Conservation (phyloP, 2,888 invertebrate species). For the Pyrochroa serraticornis region DNA sequence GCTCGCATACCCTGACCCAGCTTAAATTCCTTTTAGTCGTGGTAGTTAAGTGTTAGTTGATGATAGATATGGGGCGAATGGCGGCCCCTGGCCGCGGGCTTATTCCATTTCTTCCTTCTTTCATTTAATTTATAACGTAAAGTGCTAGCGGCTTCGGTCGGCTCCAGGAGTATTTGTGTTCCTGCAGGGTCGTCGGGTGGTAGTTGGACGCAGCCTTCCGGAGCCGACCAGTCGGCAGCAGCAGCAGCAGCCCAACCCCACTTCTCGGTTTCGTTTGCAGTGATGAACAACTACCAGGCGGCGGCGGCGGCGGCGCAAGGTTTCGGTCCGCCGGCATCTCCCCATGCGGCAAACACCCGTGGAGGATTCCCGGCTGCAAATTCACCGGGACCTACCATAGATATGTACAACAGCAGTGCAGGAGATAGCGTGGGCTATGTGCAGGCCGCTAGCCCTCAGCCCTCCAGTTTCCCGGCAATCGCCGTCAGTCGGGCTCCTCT, state of each 20-base stretch:
- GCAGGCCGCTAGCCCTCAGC: slow-evolving; percentile 96
- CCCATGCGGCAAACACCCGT: slow-evolving; percentile 69
- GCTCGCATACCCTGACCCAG: no score
- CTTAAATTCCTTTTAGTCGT: no score
- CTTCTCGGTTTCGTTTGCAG: slow-evolving; percentile 66
- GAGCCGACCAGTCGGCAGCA: slow-evolving; percentile 51
- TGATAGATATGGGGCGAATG: no score
- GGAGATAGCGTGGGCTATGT: slow-evolving; percentile 89
- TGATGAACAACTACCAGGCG: slow-evolving; percentile 96
- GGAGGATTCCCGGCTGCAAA: slow-evolving; percentile 90
- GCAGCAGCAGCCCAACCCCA: slow-evolving; percentile 46
- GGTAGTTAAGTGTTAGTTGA: no score
- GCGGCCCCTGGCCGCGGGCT: no score
- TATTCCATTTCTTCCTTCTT: neutral
- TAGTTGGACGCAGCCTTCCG: slow-evolving; percentile 48
- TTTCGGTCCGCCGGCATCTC: slow-evolving; percentile 83
- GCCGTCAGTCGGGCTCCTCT: slow-evolving; percentile 92
- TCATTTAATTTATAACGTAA: neutral
- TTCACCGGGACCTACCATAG: slow-evolving; percentile 90
- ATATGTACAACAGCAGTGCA: slow-evolving; percentile 89
- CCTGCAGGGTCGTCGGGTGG: slow-evolving; percentile 51
- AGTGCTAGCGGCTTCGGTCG: slow-evolving; percentile 43
- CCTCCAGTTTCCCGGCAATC: slow-evolving; percentile 92
- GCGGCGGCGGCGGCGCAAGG: slow-evolving; percentile 79
- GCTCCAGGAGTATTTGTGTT: slow-evolving; percentile 49